Evolutionary conservation across 2,797 vertebrate species (phyloP), one percentile per base, ranked within the genome.

Genomic region (Pseudotriccus pelzelni): DNA sequence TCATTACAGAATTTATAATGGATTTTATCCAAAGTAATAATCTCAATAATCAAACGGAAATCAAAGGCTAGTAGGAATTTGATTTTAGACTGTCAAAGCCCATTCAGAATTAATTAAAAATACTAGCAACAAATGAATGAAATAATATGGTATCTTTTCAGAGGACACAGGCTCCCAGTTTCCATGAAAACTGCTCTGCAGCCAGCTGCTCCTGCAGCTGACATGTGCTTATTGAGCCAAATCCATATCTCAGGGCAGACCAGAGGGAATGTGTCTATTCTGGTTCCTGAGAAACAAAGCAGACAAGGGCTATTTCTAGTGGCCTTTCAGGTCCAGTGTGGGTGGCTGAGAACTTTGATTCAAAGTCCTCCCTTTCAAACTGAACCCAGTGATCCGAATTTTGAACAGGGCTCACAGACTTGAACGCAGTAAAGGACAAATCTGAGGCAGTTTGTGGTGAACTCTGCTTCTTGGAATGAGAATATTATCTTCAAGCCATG

Each of bases 261-360:
- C 66, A 76, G 96, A 95, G 96, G 94, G 95, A 89, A 76, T 56
- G 49, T 90, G 93, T 96, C 94, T 95, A 63, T 94, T 95, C 95
- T 81, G 80, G 93, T 87, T 95, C 87, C 94, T 92, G 94, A 96
- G 92, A 94, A 96, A 92, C 91, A 93, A 89, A 90, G 89, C 89
- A 87, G 89, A 94, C 47, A 7, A 94, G 79, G 87, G 93, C 46
- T 96, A 91, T 97, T 97, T 97, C 95, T 86, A 96, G 93, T 94
- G 89, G 91, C 96, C 87, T 96, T 94, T 95, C 91, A 96, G 93
- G 89, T 94, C 87, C 90, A 75, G 68, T 96, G 93, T 97, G 96
- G 92, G 96, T 97, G 96, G 96, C 91, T 96, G 93, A 94, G 93
- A 95, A 84, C 89, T 90, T 76, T 76, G 74, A 93, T 43, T 88